Conservation (phyloP, 2,888 invertebrate genomes). For the Pegoplata infirma region DNA sequence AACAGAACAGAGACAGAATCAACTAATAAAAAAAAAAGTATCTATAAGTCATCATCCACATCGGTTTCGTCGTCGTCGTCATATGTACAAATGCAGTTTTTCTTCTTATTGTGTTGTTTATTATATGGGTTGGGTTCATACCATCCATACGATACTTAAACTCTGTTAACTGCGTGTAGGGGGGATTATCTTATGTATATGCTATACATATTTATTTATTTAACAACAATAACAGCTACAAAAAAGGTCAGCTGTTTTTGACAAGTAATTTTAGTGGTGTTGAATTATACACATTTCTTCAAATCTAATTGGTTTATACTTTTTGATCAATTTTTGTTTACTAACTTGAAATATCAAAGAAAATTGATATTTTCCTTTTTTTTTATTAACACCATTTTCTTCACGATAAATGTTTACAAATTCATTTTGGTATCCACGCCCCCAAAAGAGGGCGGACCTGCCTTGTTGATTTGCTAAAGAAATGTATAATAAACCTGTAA, state of each 20-base stretch:
- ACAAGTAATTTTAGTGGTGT: constrained; percentile 48
- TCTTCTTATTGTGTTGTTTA: background rate
- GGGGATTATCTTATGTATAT: constrained; percentile 30
- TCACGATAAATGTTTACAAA: too few species aligned
- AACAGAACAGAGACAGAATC: background rate
- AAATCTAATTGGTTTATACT: background rate
- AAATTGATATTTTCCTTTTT: too few species aligned
- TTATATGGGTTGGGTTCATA: background rate
- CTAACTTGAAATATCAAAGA: too few species aligned
- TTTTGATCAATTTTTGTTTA: background rate
- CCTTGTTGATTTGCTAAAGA: too few species aligned
- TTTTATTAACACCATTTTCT: too few species aligned
- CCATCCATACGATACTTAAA: background rate
- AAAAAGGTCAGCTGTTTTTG: constrained; percentile 68
- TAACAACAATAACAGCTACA: constrained; percentile 16
- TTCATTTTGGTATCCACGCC: too few species aligned
- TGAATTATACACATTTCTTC: background rate
- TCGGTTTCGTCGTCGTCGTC: background rate
- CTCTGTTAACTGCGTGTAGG: constrained; percentile 2
- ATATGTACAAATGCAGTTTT: constrained; percentile 1
- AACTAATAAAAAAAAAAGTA: constrained; percentile 7
- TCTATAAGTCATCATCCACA: constrained; percentile 14
- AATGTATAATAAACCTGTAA: too few species aligned
- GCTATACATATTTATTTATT: constrained; percentile 1
- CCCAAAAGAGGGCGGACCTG: too few species aligned